A percentile compares a stretch with the other conserved stretches of the same genome.
phyloP scores from a whole-genome alignment of 2,113 vertebrate species.

The Oryctolagus cuniculus region DNA sequence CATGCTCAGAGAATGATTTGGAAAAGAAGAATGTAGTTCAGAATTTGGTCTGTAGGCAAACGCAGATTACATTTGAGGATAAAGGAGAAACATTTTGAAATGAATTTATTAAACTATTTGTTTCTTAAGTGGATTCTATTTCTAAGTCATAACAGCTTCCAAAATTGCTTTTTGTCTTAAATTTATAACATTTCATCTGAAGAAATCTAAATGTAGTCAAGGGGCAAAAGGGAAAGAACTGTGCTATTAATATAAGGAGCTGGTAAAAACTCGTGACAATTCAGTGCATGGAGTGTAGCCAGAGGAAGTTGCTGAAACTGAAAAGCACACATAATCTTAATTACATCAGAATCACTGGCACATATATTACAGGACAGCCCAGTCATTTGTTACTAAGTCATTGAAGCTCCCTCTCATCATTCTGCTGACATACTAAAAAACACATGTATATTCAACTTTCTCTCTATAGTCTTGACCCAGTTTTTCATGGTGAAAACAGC shows the following conservation, averaged over 20 bases:
- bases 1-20: neutral
- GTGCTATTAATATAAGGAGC: neutral
- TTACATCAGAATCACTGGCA: neutral
- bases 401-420: neutral
- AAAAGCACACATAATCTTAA: neutral
- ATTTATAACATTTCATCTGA: slow-evolving; percentile 44
- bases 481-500: slow-evolving; percentile 13
- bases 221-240: neutral
- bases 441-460: neutral
- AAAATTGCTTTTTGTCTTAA: slow-evolving; percentile 8
- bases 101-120: slow-evolving; percentile 12
- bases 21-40: neutral
- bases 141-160: neutral
- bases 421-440: neutral
- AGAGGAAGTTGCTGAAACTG: slow-evolving; percentile 43
- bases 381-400: neutral
- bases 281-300: neutral
- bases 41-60: slow-evolving; percentile 5
- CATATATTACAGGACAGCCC: neutral
- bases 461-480: neutral
- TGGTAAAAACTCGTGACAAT: slow-evolving; percentile 24
- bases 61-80: neutral
- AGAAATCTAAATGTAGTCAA: slow-evolving; percentile 27
- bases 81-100: slow-evolving; percentile 35
- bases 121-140: neutral